phyloP scores from a whole-genome alignment of 2,113 vertebrate genomes.

The Promerops cafer region DNA sequence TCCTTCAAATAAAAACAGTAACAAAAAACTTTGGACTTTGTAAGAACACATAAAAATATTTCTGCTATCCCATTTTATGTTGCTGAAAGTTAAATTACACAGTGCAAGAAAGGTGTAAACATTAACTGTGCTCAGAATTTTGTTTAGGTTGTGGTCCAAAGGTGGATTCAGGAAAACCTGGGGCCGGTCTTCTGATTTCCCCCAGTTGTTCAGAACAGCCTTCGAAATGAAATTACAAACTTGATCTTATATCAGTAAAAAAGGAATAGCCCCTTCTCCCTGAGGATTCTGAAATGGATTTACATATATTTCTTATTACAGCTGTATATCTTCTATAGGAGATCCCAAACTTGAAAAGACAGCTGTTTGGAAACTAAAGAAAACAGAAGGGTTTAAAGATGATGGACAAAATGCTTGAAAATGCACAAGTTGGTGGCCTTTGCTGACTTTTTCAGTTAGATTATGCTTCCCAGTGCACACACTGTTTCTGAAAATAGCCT shows the following conservation, averaged over 20 bases:
- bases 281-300: conserved; percentile 34
- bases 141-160: conserved; percentile 23
- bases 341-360: background rate
- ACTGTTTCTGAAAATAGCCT: background rate
- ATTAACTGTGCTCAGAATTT: background rate
- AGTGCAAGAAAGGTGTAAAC: conserved; percentile 31
- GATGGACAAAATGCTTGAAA: background rate
- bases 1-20: conserved; percentile 80
- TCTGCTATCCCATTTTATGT: conserved; percentile 58
- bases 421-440: background rate
- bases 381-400: background rate
- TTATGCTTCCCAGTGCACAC: background rate
- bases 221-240: background rate
- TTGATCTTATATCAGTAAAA: conserved; percentile 26
- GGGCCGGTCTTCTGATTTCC: conserved; percentile 27
- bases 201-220: conserved; percentile 33
- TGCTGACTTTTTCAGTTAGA: background rate
- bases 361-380: background rate
- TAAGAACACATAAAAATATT: conserved; percentile 57
- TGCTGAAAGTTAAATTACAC: conserved; percentile 57
- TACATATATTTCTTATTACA: background rate
- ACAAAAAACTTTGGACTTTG: conserved; percentile 69
- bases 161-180: conserved; percentile 16
- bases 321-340: background rate
- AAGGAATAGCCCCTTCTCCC: conserved; percentile 8